Conservation (phyloP, 2,113 vertebrate genomes). For the Xiphophorus couchianus region DNA sequence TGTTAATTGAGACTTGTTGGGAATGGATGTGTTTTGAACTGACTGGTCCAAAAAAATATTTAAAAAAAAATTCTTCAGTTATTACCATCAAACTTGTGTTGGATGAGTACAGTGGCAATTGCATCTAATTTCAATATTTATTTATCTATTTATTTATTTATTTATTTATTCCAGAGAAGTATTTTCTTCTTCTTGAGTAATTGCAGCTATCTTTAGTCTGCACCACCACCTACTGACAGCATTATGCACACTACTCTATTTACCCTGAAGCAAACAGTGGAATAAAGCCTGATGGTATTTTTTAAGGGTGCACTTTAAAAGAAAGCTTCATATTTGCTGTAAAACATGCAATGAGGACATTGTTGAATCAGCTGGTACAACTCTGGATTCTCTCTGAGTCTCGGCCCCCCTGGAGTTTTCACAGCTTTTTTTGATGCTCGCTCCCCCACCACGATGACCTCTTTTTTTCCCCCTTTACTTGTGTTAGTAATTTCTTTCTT, state of each 20-base stretch:
- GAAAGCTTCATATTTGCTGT: not conserved
- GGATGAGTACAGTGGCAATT: no score
- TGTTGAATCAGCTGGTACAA: conserved; percentile 1
- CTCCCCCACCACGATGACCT: not conserved
- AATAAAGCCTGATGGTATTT: not conserved
- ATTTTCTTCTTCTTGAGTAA: not conserved
- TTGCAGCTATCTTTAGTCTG: not conserved
- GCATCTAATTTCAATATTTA: no score
- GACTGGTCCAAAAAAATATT: no score
- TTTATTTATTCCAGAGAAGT: not conserved
- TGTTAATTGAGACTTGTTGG: no score
- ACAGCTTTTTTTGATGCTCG: conserved; percentile 15
- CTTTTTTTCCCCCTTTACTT: not conserved
- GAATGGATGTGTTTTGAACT: no score
- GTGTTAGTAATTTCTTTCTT: not conserved
- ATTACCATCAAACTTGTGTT: no score
- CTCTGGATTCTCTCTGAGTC: not conserved
- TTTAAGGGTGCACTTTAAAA: not conserved
- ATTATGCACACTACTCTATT: not conserved
- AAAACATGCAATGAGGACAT: not conserved
- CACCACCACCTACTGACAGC: not conserved
- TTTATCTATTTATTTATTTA: no score
- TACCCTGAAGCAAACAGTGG: not conserved
- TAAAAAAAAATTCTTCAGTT: no score
- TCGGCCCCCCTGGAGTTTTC: not conserved